A percentile compares a stretch with the other conserved stretches of the same genome.
phyloP scores from a whole-genome alignment of 2,113 vertebrate genomes.

The Psephotus haematonotus region DNA sequence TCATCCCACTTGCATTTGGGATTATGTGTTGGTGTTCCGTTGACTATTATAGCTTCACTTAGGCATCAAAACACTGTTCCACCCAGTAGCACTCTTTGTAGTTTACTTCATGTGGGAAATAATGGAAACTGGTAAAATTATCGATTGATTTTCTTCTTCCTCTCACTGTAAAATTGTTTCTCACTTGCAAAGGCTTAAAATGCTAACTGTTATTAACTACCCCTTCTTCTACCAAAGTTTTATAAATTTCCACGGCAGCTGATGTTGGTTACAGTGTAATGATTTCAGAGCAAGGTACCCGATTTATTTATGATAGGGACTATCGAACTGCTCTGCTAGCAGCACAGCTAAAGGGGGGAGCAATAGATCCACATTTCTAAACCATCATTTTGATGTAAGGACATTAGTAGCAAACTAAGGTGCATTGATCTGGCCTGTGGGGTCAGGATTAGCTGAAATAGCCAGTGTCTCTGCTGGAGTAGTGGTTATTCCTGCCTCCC shows the following conservation, averaged over 20 bases:
- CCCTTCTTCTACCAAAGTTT: constrained; percentile 59
- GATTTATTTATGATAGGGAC: constrained; percentile 69
- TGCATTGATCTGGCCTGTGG: constrained; percentile 89
- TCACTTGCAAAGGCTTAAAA: constrained; percentile 58
- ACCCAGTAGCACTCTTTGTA: neutral
- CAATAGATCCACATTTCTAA: constrained; percentile 78
- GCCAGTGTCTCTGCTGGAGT: constrained; percentile 74
- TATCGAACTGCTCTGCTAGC: constrained; percentile 42
- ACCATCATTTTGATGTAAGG: constrained; percentile 89
- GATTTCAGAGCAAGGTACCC: constrained; percentile 59
- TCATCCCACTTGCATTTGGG: neutral
- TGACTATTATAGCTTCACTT: constrained; percentile 39
- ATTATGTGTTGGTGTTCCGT: constrained; percentile 46
- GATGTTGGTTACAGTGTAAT: constrained; percentile 70
- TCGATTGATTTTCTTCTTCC: constrained; percentile 22
- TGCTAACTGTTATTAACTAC: constrained; percentile 37
- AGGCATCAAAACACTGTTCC: constrained; percentile 9
- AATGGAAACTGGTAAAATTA: constrained; percentile 32
- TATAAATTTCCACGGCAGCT: constrained; percentile 58
- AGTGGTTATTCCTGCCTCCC: constrained; percentile 76
- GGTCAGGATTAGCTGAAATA: constrained; percentile 88
- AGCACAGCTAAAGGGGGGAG: constrained; percentile 55
- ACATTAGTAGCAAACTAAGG: constrained; percentile 92
- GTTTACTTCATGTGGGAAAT: constrained; percentile 40
- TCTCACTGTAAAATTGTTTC: constrained; percentile 52